These are phyloP conservation scores for Drosophila emarginata DNA, from an alignment of 2,888 invertebrate species.

Conservation along the genomic window DNA sequence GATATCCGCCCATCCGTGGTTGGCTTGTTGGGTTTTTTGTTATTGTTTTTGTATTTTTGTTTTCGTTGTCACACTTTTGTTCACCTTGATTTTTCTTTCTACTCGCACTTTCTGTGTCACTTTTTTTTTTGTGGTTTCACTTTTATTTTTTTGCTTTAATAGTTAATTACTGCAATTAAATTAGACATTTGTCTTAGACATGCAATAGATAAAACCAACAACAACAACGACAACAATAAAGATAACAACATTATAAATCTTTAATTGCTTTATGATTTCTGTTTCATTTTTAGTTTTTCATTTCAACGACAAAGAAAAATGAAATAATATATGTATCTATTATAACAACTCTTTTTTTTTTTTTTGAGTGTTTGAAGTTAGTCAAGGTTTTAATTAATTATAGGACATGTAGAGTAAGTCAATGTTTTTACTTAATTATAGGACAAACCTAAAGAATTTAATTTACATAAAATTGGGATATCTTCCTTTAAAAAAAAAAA, in stretches of 20 bases:
- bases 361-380: too few relatives aligned
- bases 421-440: too few relatives aligned
- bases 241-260: background rate
- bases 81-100: constrained; percentile 33
- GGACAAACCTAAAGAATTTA: too few relatives aligned
- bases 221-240: constrained; percentile 4
- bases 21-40: constrained; percentile 37
- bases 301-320: background rate
- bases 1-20: constrained; percentile 57
- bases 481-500: too few relatives aligned
- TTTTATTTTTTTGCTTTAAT: constrained; percentile 10
- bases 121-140: constrained; percentile 14
- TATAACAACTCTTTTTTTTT: too few relatives aligned
- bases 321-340: too few relatives aligned
- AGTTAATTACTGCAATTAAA: constrained; percentile 71
- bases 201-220: constrained; percentile 12
- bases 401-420: too few relatives aligned
- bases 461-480: too few relatives aligned
- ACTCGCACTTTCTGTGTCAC: constrained; percentile 47
- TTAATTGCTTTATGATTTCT: background rate
- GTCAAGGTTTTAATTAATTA: too few relatives aligned
- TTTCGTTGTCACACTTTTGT: constrained; percentile 37
- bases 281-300: background rate
- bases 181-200: constrained; percentile 31
- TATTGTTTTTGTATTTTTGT: constrained; percentile 9